Conservation (phyloP, 1,140 invertebrate species). For the Leucophenga varia region DNA sequence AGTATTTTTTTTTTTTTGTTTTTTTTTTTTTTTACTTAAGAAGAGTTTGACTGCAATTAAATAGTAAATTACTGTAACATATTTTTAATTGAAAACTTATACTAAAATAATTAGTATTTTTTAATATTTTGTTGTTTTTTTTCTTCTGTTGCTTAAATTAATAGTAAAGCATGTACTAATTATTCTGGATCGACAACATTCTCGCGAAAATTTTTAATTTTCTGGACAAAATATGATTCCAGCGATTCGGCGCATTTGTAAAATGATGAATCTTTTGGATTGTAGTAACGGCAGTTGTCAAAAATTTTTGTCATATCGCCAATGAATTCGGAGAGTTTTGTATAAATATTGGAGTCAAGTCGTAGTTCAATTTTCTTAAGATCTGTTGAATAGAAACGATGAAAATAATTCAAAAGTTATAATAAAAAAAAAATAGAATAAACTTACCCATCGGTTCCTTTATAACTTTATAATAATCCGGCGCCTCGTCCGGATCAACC, state of each 20-base stretch:
- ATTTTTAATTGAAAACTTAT: too few species aligned
- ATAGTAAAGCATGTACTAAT: conserved; percentile 18
- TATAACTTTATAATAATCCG: conserved; percentile 96
- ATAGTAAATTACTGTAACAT: too few species aligned
- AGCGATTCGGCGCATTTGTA: conserved; percentile 93
- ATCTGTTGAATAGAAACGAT: conserved; percentile 67
- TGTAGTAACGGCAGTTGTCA: conserved; percentile 97
- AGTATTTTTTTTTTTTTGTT: too few species aligned
- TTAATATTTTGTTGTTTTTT: too few species aligned
- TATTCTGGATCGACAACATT: conserved; percentile 58
- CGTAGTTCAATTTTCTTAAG: conserved; percentile 89
- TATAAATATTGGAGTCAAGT: conserved; percentile 81
- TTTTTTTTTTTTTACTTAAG: too few species aligned
- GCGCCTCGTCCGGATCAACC: conserved; percentile 91
- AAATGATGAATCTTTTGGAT: conserved; percentile 92
- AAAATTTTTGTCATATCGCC: conserved; percentile 98
- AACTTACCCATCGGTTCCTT: conserved; percentile 95
- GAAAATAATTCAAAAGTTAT: not conserved
- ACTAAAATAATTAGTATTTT: too few species aligned
- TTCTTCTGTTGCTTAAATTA: not conserved
- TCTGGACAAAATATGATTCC: conserved; percentile 94
- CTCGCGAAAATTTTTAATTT: conserved; percentile 82
- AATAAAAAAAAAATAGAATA: not conserved
- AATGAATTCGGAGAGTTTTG: conserved; percentile 90
- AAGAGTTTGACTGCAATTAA: too few species aligned